These are phyloP conservation scores for Platichthys stellatus DNA, from an alignment of 2,113 vertebrate genomes.

Conservation along the genomic window DNA sequence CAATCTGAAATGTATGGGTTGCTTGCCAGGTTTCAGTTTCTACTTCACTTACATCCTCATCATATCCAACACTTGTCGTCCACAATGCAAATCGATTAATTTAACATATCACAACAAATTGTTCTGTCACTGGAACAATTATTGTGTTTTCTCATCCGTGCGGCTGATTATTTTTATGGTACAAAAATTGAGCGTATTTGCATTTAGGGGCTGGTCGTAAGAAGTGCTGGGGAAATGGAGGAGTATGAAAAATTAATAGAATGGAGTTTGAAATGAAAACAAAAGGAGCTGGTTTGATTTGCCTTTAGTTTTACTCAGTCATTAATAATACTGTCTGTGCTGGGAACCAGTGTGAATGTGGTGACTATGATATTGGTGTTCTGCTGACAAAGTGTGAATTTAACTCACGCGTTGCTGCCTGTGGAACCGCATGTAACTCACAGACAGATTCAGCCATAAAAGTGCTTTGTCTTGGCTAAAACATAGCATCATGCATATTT, in stretches of 20 bases:
- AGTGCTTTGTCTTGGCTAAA: neutral
- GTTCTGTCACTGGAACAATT: too few relatives aligned
- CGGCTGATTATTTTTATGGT: neutral
- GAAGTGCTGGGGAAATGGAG: neutral
- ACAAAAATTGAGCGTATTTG: slow-evolving; percentile 8
- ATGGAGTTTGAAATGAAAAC: neutral
- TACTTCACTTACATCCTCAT: too few relatives aligned
- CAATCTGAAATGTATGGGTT: too few relatives aligned
- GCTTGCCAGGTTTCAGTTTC: too few relatives aligned
- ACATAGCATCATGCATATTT: neutral
- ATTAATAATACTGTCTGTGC: neutral
- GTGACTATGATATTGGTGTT: neutral
- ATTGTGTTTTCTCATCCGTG: neutral
- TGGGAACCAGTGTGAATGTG: neutral
- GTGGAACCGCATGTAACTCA: neutral
- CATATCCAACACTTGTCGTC: too few relatives aligned
- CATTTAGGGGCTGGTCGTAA: neutral
- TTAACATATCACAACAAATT: too few relatives aligned
- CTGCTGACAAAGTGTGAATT: neutral
- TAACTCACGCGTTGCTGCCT: neutral
- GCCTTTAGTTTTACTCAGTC: neutral
- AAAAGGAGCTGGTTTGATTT: neutral
- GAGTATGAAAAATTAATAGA: too few relatives aligned
- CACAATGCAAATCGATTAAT: too few relatives aligned
- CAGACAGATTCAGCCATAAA: neutral